These are phyloP conservation scores for Eremophila alpestris DNA, from an alignment of 2,797 vertebrate genomes.

Conservation along the genomic window DNA sequence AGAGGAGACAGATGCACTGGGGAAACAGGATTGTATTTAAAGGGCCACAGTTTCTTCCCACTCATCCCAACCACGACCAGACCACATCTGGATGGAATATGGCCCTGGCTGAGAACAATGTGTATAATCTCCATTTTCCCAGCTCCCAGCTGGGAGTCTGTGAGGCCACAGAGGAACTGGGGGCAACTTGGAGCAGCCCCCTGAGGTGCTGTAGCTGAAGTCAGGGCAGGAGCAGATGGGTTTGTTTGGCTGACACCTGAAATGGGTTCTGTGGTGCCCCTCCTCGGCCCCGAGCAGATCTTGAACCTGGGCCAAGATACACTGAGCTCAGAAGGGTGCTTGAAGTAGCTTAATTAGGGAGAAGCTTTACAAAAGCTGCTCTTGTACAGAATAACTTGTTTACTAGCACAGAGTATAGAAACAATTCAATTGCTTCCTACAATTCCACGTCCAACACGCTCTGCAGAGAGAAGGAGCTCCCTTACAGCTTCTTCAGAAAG, in stretches of 20 bases:
- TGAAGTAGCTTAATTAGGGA: constrained; percentile 23
- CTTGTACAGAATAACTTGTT: not conserved
- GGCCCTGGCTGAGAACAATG: not conserved
- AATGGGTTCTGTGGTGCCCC: not conserved
- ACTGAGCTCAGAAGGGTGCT: not conserved
- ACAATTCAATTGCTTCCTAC: not conserved
- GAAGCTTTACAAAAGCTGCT: not conserved
- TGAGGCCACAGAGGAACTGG: not conserved
- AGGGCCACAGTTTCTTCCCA: not conserved
- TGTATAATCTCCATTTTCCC: not conserved
- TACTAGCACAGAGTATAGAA: not conserved
- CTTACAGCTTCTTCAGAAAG: not conserved
- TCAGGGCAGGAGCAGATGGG: not conserved
- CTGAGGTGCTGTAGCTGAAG: not conserved
- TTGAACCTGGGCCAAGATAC: not conserved
- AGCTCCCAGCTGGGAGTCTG: not conserved
- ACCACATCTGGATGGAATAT: not conserved
- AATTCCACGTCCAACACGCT: not conserved
- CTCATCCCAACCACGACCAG: not conserved
- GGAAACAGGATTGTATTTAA: not conserved
- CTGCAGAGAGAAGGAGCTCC: not conserved
- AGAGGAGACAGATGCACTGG: not conserved
- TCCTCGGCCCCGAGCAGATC: not conserved
- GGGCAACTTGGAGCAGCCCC: not conserved
- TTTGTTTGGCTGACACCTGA: not conserved